phyloP scores from a whole-genome alignment of 1,140 invertebrate genomes.

The Antheraea pernyi region DNA sequence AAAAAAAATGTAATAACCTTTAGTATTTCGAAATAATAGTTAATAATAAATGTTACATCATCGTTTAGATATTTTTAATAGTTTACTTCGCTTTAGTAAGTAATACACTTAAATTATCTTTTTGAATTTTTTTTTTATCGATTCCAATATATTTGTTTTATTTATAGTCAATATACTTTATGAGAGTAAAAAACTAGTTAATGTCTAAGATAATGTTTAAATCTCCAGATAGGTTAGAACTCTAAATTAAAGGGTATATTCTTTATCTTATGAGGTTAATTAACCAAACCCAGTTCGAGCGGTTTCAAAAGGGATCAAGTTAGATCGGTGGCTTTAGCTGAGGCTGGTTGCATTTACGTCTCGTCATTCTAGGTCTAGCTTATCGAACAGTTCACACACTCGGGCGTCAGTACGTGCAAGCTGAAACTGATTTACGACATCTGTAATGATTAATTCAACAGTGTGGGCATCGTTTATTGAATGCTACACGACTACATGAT shows the following conservation, averaged over 20 bases:
- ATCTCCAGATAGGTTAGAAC: constrained; percentile 18
- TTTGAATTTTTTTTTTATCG: too few species aligned
- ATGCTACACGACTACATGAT: constrained; percentile 30
- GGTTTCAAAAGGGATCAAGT: constrained; percentile 27
- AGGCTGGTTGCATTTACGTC: constrained; percentile 48
- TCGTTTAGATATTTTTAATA: too few species aligned
- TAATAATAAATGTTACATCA: too few species aligned
- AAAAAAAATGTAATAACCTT: too few species aligned
- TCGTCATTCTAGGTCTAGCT: constrained; percentile 50
- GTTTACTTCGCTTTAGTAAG: too few species aligned
- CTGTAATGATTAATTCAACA: constrained; percentile 51
- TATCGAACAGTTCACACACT: constrained; percentile 58
- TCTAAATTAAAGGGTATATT: constrained; percentile 15
- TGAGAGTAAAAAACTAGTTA: too few species aligned
- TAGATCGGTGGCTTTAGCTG: constrained; percentile 31
- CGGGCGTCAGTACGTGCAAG: constrained; percentile 45
- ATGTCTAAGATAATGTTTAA: background rate
- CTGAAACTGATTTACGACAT: constrained; percentile 64
- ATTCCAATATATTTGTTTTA: too few species aligned
- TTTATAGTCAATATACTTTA: too few species aligned
- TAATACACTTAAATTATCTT: too few species aligned
- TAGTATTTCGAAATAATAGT: too few species aligned
- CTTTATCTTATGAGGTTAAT: constrained; percentile 13
- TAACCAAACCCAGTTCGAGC: constrained; percentile 7
- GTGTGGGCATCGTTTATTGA: constrained; percentile 36